These are phyloP conservation scores for Furcifer pardalis DNA, from an alignment of 2,797 vertebrate species.

Conservation along the genomic window DNA sequence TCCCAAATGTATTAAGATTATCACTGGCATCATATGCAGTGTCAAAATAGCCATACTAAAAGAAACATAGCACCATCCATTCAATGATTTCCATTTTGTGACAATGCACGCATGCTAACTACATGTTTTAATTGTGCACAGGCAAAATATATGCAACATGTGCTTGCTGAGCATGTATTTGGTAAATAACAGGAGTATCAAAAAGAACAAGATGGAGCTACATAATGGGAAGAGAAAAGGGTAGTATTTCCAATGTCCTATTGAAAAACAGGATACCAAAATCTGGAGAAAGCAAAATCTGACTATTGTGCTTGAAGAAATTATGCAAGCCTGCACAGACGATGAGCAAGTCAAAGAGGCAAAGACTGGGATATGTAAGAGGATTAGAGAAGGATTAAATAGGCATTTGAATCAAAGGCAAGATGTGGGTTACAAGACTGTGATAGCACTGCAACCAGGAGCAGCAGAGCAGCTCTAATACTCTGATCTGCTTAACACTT, in stretches of 20 bases:
- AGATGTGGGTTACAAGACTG: not conserved
- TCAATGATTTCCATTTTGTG: not conserved
- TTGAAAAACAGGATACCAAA: not conserved
- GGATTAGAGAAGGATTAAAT: conserved; percentile 27
- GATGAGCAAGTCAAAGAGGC: conserved; percentile 3
- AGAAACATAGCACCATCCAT: not conserved
- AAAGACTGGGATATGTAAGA: conserved; percentile 10
- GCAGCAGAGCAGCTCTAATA: conserved; percentile 10
- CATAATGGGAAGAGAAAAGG: not conserved
- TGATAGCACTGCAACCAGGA: not conserved
- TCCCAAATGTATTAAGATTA: not conserved
- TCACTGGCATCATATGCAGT: not conserved
- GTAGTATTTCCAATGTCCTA: not conserved
- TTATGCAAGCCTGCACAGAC: not conserved
- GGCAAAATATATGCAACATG: not conserved
- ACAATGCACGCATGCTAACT: not conserved
- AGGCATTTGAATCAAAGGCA: conserved; percentile 19
- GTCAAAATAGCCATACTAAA: not conserved
- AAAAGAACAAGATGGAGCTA: not conserved
- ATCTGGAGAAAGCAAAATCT: not conserved
- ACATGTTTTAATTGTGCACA: not conserved
- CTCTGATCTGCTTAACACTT: not conserved
- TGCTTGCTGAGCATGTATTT: not conserved
- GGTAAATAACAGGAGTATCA: not conserved
- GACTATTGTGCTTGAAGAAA: not conserved